Conservation (phyloP, 2,113 vertebrate species). For the Crotalus viridis region DNA sequence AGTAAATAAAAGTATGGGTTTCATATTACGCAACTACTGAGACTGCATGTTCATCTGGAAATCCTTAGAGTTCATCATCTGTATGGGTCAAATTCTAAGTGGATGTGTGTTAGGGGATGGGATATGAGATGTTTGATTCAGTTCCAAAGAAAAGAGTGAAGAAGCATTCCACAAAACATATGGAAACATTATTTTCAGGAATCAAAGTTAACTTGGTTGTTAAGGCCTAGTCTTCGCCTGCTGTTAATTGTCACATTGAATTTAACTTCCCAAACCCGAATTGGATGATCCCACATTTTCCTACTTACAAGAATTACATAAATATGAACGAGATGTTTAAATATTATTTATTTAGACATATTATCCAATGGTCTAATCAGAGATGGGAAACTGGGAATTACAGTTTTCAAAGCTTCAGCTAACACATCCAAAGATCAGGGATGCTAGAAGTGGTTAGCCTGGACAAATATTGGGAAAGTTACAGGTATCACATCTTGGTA, state of each 20-base stretch:
- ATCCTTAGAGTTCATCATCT: background rate
- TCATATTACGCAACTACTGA: background rate
- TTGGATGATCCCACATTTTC: background rate
- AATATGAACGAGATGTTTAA: background rate
- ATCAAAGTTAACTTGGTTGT: background rate
- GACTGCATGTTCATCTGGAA: background rate
- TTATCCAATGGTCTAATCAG: background rate
- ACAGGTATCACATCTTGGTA: conserved; percentile 35
- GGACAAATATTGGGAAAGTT: background rate
- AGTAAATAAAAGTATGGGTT: background rate
- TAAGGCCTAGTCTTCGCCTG: background rate
- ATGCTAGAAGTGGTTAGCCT: background rate
- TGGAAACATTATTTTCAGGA: background rate
- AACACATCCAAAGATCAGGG: background rate
- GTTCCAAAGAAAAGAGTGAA: background rate
- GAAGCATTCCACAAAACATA: background rate
- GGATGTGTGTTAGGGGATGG: background rate
- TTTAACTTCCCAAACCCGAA: background rate
- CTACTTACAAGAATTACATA: background rate
- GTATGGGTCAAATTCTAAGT: background rate
- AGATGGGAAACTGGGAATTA: background rate
- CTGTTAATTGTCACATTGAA: background rate
- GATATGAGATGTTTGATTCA: background rate
- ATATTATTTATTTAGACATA: background rate
- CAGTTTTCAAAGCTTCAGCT: background rate